Evolutionary conservation across 2,888 invertebrate species (phyloP).

Genomic region (Eucera pruinosa): DNA sequence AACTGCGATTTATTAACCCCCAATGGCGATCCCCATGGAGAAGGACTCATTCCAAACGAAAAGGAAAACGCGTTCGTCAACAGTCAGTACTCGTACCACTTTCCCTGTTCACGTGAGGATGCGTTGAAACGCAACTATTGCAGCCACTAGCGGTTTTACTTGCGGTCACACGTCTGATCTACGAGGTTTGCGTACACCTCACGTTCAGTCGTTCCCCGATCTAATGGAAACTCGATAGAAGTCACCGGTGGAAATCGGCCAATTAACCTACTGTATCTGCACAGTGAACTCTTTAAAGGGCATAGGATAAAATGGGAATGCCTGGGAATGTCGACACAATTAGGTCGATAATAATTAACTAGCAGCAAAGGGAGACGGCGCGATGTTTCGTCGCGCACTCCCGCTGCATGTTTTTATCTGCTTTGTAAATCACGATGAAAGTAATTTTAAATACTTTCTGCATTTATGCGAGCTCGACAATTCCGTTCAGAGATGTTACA

Average conservation of each 20-base stretch:
- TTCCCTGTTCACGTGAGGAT: constrained; percentile 57
- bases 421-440: constrained; percentile 14
- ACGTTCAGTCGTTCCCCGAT: neutral
- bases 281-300: constrained; percentile 52
- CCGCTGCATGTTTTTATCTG: neutral
- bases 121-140: constrained; percentile 44
- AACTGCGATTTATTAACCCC: too few relatives aligned
- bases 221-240: constrained; percentile 54
- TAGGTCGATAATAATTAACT: constrained; percentile 54
- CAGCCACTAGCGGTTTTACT: constrained; percentile 48
- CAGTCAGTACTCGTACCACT: constrained; percentile 64
- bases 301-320: constrained; percentile 40
- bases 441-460: neutral
- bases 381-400: neutral
- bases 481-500: neutral
- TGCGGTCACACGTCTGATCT: constrained; percentile 55
- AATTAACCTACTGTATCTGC: constrained; percentile 47
- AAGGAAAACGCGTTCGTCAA: constrained; percentile 62
- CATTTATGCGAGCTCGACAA: neutral
- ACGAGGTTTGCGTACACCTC: constrained; percentile 44
- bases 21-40: too few relatives aligned
- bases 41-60: constrained; percentile 35
- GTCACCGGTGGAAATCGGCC: constrained; percentile 52
- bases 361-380: constrained; percentile 15
- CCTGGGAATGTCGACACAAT: constrained; percentile 29